phyloP scores from a whole-genome alignment of 2,113 vertebrate species.

The Gymnocephalus cernua region DNA sequence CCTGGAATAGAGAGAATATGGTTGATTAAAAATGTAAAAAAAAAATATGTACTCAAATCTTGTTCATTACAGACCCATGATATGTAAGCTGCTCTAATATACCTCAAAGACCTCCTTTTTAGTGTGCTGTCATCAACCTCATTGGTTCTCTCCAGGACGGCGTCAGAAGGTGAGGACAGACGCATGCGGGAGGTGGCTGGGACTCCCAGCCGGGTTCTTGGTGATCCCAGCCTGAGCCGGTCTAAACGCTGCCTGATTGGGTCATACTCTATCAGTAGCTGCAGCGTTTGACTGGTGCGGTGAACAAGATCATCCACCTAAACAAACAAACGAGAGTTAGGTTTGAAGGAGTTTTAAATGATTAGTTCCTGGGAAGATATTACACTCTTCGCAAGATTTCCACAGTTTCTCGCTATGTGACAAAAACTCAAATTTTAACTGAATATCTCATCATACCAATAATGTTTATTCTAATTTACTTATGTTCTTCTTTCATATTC shows the following conservation, averaged over 20 bases:
- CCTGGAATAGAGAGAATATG: slow-evolving; percentile 72
- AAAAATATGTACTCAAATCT: not conserved
- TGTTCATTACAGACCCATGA: not conserved
- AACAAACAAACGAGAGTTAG: not conserved
- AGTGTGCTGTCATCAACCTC: slow-evolving; percentile 87
- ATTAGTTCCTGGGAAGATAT: not conserved
- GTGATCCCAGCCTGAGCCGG: slow-evolving; percentile 86
- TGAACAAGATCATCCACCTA: slow-evolving; percentile 93
- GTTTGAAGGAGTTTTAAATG: not conserved
- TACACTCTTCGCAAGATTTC: not conserved
- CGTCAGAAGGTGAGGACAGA: slow-evolving; percentile 81
- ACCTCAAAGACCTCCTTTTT: slow-evolving; percentile 93
- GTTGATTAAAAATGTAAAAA: not conserved
- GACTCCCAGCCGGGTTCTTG: slow-evolving; percentile 68
- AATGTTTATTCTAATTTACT: not conserved
- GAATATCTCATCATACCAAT: not conserved
- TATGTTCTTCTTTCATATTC: too few species aligned
- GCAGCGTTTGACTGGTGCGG: slow-evolving; percentile 92
- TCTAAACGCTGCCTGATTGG: slow-evolving; percentile 91
- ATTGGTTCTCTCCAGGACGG: slow-evolving; percentile 88
- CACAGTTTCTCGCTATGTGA: not conserved
- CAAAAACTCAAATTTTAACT: not conserved
- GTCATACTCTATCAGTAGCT: slow-evolving; percentile 95
- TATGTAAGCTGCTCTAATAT: not conserved
- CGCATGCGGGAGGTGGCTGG: slow-evolving; percentile 87